Percentiles rank a stretch among this genome's conserved stretches.
Evolutionary conservation across 2,113 vertebrate genomes (phyloP).

Genomic region (Crypturellus undulatus): DNA sequence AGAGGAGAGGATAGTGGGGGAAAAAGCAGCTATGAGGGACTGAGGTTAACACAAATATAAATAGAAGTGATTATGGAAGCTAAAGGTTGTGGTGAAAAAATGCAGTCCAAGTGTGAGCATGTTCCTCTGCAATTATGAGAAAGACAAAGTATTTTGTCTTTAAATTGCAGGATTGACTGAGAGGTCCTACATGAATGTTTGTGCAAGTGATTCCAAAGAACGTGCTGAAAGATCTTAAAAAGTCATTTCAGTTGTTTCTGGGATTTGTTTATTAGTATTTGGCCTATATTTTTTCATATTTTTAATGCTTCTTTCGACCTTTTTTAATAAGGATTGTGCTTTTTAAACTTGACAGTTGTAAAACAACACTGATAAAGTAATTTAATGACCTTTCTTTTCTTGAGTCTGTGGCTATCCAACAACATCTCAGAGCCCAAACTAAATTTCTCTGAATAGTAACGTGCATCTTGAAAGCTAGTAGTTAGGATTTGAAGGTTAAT

Average conservation of each 20-base stretch:
- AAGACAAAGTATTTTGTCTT: not conserved
- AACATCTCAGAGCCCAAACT: not conserved
- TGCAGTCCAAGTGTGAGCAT: slow-evolving; percentile 28
- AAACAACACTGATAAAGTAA: not conserved
- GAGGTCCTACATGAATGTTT: not conserved
- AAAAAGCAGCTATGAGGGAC: not conserved
- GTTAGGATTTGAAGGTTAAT: not conserved
- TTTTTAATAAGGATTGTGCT: not conserved
- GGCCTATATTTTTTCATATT: not conserved
- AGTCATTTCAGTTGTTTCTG: not conserved
- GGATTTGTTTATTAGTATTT: not conserved
- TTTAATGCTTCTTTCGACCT: not conserved
- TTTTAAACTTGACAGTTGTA: not conserved
- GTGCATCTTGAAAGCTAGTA: not conserved
- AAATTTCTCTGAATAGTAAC: not conserved
- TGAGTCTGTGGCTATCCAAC: not conserved
- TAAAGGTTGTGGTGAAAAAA: slow-evolving; percentile 41
- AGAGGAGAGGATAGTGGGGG: not conserved
- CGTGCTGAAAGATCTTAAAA: not conserved
- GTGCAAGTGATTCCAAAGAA: not conserved
- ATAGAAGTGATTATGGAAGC: not conserved
- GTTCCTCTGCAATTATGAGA: not conserved
- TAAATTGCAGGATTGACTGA: not conserved
- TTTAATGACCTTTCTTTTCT: not conserved
- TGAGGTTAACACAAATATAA: not conserved